phyloP scores from a whole-genome alignment of 1,140 invertebrate genomes.

The Pygmarrhopalites habei region DNA sequence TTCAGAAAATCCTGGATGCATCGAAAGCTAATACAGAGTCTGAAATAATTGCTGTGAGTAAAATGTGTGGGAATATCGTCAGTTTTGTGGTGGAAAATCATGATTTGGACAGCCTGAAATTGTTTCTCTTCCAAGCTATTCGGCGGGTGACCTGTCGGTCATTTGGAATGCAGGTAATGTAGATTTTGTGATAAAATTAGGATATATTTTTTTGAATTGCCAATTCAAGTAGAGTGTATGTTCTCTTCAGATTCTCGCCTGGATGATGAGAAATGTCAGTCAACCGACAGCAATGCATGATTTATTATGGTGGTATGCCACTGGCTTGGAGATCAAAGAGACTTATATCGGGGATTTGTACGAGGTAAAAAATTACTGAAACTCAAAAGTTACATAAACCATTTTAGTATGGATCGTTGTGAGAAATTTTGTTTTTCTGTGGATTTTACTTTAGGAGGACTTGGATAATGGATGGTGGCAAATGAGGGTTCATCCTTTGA shows the following conservation, averaged over 20 bases:
- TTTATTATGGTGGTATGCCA: slow-evolving; percentile 90
- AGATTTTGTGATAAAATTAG: no score
- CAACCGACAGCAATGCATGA: slow-evolving; percentile 86
- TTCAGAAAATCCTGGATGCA: slow-evolving; percentile 49
- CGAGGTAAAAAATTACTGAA: not conserved
- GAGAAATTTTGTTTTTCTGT: not conserved
- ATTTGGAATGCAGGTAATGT: slow-evolving; percentile 66
- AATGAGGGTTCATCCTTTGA: slow-evolving; percentile 30
- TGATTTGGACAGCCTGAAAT: slow-evolving; percentile 67
- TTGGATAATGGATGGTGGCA: slow-evolving; percentile 39
- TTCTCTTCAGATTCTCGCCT: slow-evolving; percentile 77
- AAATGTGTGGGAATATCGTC: slow-evolving; percentile 52
- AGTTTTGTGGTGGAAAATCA: slow-evolving; percentile 77
- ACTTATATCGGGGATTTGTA: no score
- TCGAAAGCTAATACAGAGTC: slow-evolving; percentile 6
- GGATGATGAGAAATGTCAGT: slow-evolving; percentile 84
- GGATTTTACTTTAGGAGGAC: slow-evolving; percentile 18
- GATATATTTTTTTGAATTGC: not conserved
- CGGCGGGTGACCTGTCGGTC: slow-evolving; percentile 75
- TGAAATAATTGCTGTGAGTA: slow-evolving; percentile 26
- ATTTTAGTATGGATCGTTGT: no score
- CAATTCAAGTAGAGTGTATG: not conserved
- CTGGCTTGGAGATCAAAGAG: slow-evolving; percentile 49
- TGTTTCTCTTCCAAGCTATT: slow-evolving; percentile 75
- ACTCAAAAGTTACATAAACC: not conserved